Evolutionary conservation across 1,140 invertebrate genomes (phyloP), one percentile per base, ranked within the genome.

Genomic region (Drosophila guanche): DNA sequence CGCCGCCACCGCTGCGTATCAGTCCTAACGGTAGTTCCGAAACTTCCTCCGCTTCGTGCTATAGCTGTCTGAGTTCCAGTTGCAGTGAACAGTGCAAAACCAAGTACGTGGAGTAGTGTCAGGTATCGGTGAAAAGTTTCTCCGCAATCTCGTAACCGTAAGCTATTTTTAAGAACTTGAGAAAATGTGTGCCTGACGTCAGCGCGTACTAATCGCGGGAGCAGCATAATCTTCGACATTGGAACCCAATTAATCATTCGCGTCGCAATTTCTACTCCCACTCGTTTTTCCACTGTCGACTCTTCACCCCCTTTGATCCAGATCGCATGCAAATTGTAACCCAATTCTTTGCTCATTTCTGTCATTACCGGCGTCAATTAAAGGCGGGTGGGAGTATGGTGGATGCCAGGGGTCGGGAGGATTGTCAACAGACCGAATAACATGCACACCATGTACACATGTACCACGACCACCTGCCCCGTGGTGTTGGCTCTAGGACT

Each of bases 331-430:
- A 58, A 75, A 75, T 75, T 58, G 53, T 48, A 74, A 66, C 53
- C 70, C 53, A 75, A 75, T 75, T 73, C 68, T 73, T 73, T 73
- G 58, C 51, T 51, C 59, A 73, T 63, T 73, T 74, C 57, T 63
- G 70, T 73, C 72, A 75, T 75, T 75, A 75, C 54, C 61, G 53
- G 62, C 50, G 48, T 43, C 72, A 57, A 75, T 74, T 75, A 75
- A 55, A 37, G 33, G 10, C 10, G 53, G 48, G 54, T 56, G 43
- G 65, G 37, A 48, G 16, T 61, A 29, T 2, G 29, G 46, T 10
- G 5, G 25, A 43, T 5, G 14, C 40, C 22, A 33, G 53, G 40
- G 33, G 23, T 46, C 27, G 6, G 29, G 48, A 47, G 50, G 42
- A 37, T 43, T 68, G 62, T 68, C 65, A 68, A 56, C 62, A 56